These are phyloP conservation scores for Hiodon tergisus DNA, from an alignment of 2,113 vertebrate genomes.

Conservation along the genomic window DNA sequence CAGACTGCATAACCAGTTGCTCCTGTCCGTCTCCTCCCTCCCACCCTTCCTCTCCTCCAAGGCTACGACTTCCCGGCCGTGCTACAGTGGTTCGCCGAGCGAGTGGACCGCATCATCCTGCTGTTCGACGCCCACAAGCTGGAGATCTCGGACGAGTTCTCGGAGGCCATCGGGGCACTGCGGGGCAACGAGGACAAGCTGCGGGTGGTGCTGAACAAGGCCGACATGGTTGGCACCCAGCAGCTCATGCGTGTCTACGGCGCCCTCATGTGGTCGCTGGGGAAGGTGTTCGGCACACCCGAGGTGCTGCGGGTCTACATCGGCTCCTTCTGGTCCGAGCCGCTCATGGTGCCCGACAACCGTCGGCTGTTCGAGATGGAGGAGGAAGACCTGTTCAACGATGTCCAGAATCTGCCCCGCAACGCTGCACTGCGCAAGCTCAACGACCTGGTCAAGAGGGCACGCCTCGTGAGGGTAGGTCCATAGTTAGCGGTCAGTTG, in stretches of 20 bases:
- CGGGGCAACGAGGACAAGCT: conserved; percentile 90
- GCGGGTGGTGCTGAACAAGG: conserved; percentile 91
- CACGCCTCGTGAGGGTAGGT: conserved; percentile 79
- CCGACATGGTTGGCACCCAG: conserved; percentile 89
- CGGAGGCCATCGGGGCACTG: conserved; percentile 81
- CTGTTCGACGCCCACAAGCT: conserved; percentile 91
- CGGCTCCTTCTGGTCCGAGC: conserved; percentile 90
- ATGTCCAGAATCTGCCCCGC: conserved; percentile 86
- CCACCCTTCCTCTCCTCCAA: conserved; percentile 34
- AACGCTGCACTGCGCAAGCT: conserved; percentile 83
- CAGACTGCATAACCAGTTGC: neutral
- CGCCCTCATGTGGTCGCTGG: conserved; percentile 90
- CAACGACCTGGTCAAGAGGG: conserved; percentile 86
- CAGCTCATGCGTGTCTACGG: conserved; percentile 93
- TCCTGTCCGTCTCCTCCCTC: neutral
- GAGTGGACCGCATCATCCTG: conserved; percentile 85
- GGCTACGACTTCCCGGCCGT: conserved; percentile 88
- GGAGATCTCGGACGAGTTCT: conserved; percentile 91
- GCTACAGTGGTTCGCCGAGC: conserved; percentile 87
- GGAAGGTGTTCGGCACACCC: conserved; percentile 84
- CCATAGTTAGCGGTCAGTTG: neutral
- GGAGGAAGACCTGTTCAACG: conserved; percentile 83
- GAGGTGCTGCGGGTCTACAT: conserved; percentile 91
- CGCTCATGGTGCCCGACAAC: conserved; percentile 77
- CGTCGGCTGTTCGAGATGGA: conserved; percentile 82